Evolutionary conservation across 2,888 invertebrate genomes (phyloP).

Genomic region (Micropterix aruncella): DNA sequence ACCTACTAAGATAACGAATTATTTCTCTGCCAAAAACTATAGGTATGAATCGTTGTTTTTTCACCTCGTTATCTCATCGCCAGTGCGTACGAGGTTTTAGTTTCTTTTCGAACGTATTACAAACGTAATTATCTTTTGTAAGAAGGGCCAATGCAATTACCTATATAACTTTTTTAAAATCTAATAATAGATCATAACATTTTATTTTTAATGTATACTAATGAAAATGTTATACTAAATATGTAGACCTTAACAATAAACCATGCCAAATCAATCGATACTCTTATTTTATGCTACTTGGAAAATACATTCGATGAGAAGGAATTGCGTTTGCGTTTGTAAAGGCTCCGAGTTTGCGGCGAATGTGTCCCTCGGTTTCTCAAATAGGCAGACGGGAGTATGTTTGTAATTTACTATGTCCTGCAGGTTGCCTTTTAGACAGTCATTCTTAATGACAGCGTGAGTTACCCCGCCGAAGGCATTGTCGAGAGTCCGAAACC

Average conservation of each 20-base stretch:
- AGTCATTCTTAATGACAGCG: slow-evolving; percentile 7
- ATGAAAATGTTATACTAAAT: background rate
- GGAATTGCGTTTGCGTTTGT: no score
- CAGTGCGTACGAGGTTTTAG: no score
- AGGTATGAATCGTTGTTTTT: no score
- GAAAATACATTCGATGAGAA: no score
- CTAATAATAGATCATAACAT: background rate
- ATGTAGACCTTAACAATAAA: background rate
- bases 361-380: no score
- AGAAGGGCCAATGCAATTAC: background rate
- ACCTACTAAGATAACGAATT: no score
- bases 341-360: no score
- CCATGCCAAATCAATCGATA: background rate
- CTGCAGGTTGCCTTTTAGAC: no score
- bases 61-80: background rate
- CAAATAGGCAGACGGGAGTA: no score
- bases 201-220: background rate
- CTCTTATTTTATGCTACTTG: no score
- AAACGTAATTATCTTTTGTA: background rate
- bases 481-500: slow-evolving; percentile 5
- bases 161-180: background rate
- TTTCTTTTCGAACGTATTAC: background rate
- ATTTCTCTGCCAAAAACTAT: no score
- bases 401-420: no score
- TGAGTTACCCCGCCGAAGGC: slow-evolving; percentile 9